Percentiles rank a stretch among this genome's conserved stretches.
These are phyloP conservation scores for Caenorhabditis afra DNA, from an alignment of 2,888 invertebrate genomes.

Conservation along the genomic window DNA sequence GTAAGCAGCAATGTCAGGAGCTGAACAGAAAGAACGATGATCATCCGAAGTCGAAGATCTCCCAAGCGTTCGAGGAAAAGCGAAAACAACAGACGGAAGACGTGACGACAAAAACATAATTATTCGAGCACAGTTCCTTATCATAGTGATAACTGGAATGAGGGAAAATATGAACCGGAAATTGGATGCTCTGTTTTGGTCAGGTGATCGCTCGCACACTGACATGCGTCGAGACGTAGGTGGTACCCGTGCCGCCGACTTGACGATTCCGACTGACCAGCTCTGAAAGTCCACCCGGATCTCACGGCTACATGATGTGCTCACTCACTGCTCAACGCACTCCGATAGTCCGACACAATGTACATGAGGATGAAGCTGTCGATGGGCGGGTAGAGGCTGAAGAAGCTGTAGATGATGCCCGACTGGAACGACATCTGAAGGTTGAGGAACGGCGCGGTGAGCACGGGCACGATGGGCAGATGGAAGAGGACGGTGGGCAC, in stretches of 20 bases:
- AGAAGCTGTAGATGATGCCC: constrained; percentile 28
- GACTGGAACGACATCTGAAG: constrained; percentile 28
- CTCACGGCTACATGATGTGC: neutral
- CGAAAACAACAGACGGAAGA: too few relatives aligned
- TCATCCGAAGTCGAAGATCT: too few relatives aligned
- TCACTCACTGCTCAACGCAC: constrained; percentile 24
- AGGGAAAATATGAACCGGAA: too few relatives aligned
- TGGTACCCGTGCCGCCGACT: too few relatives aligned
- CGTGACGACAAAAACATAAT: too few relatives aligned
- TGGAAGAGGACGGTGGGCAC: constrained; percentile 34
- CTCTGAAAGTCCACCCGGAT: neutral
- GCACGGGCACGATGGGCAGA: constrained; percentile 14
- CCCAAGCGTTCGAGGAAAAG: too few relatives aligned
- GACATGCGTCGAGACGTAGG: too few relatives aligned
- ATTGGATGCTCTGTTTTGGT: too few relatives aligned
- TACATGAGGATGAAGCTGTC: constrained; percentile 27
- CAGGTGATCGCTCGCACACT: neutral
- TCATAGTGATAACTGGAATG: too few relatives aligned
- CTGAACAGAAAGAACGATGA: too few relatives aligned
- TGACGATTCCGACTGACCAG: too few relatives aligned
- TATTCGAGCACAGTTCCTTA: too few relatives aligned
- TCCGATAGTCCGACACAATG: constrained; percentile 26
- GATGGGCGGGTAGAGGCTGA: constrained; percentile 34
- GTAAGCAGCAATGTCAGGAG: neutral
- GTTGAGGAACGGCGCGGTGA: constrained; percentile 30